These are phyloP conservation scores for Tiaroga cobitis DNA, from an alignment of 2,797 vertebrate species.

Conservation along the genomic window DNA sequence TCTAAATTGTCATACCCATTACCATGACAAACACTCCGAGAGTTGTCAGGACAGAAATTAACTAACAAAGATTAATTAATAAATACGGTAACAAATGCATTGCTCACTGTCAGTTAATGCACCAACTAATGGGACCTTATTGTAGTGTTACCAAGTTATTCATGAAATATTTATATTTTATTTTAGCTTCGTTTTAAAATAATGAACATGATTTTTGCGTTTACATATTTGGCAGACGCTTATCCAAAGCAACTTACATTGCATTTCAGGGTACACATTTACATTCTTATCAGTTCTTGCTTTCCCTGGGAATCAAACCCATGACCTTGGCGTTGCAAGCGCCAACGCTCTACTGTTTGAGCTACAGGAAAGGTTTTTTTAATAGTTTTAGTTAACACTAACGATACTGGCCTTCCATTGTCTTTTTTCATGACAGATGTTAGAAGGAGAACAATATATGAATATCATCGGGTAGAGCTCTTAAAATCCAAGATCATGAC, in stretches of 20 bases:
- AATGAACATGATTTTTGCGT: neutral
- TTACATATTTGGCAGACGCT: no score
- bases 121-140: neutral
- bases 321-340: no score
- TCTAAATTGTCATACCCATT: neutral
- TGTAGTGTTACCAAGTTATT: neutral
- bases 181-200: neutral
- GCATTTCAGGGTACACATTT: no score
- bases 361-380: neutral
- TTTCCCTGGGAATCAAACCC: no score
- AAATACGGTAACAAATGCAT: neutral
- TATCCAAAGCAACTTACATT: no score
- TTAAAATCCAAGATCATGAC: slow-evolving; percentile 90
- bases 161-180: neutral
- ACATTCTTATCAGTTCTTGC: no score
- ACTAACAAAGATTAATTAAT: neutral
- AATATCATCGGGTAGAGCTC: slow-evolving; percentile 93
- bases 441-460: slow-evolving; percentile 93
- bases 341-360: no score
- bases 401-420: neutral
- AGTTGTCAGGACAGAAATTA: neutral
- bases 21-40: no score
- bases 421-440: slow-evolving; percentile 78
- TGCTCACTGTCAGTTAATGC: neutral
- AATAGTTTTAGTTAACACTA: neutral